Evolutionary conservation across 1,140 invertebrate species (phyloP).

Genomic region (Drosophila neocordata): DNA sequence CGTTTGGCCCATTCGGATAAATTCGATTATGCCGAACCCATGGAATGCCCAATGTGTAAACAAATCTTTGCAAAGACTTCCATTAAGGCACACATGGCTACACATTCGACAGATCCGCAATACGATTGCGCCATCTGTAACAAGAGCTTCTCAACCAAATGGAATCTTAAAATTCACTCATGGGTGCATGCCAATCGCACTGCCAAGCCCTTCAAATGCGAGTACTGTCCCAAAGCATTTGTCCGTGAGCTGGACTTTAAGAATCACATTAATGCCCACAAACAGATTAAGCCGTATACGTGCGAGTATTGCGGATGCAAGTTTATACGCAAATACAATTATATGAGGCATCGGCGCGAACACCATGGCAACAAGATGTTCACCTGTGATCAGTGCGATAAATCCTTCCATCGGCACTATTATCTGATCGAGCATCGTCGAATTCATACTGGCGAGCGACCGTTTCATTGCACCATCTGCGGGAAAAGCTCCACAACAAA

Average conservation of each 20-base stretch:
- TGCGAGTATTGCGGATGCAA: slow-evolving; percentile 97
- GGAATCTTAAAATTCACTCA: slow-evolving; percentile 93
- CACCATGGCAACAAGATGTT: slow-evolving; percentile 95
- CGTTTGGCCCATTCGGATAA: slow-evolving; percentile 90
- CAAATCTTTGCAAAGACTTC: slow-evolving; percentile 90
- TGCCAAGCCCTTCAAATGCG: slow-evolving; percentile 93
- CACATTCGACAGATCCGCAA: slow-evolving; percentile 87
- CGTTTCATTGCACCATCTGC: slow-evolving; percentile 93
- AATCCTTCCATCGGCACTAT: slow-evolving; percentile 93
- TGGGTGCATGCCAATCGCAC: slow-evolving; percentile 94
- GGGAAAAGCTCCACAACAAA: slow-evolving; percentile 93
- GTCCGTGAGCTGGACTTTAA: slow-evolving; percentile 90
- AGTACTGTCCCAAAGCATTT: slow-evolving; percentile 91
- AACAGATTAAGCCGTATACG: slow-evolving; percentile 91
- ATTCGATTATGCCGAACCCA: slow-evolving; percentile 89
- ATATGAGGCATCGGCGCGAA: slow-evolving; percentile 94
- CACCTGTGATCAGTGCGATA: slow-evolving; percentile 93
- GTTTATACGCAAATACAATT: slow-evolving; percentile 96
- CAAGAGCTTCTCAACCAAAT: slow-evolving; percentile 93
- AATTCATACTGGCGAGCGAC: slow-evolving; percentile 91
- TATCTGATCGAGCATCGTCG: slow-evolving; percentile 93
- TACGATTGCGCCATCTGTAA: slow-evolving; percentile 92
- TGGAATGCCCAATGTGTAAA: slow-evolving; percentile 91
- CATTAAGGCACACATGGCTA: slow-evolving; percentile 90
- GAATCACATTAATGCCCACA: slow-evolving; percentile 93